Evolutionary conservation across 2,113 vertebrate genomes (phyloP), one percentile per base, ranked within the genome.

Genomic region (Platysteira castanea): DNA sequence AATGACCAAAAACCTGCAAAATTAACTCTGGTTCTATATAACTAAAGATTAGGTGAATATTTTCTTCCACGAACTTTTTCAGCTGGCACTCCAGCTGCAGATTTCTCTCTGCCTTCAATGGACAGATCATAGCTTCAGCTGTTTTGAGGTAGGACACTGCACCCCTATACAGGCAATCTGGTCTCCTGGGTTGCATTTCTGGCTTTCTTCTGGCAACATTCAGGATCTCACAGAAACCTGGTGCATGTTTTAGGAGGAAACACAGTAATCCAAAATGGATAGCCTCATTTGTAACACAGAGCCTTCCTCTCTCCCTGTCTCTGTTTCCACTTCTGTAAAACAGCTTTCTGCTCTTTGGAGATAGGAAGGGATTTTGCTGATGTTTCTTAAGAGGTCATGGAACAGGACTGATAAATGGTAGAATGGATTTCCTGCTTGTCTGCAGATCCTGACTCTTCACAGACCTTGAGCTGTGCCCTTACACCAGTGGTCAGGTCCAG

Each of bases 21-120:
- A 95, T 96, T 77, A 92, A 90, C 61, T 84, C 76, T 57, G 39
- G 5, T 35, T 84, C 42, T 89, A 92, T 95, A 95, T 95, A 93
- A 95, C 91, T 86, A 75, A 96, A 30, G 11, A 8, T 69, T 63
- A 95, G 86, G 80, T 78, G 79, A 89, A 59, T 81, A 50, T 86
- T 86, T 92, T 47, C 71, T 92, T 59, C 71, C 37, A 39, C 63
- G 19, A 87, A 64, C 90, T 85, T 33, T 80, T 89, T 92, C 79
- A 73, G 71, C 28, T 76, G 53, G 26, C 46, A 60, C 6, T 44
- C 21, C 16, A 44, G 67, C 53, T 68, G 49, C 65, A 49, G 33
- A 42, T 56, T 70, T 15, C 69, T 84, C 12, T 27, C 44, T 78
- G 52, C 44, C 65, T 81, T 70, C 39, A 79, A 1, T 14, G 26